Evolutionary conservation across 2,113 vertebrate species (phyloP).

Genomic region (Melanostigma gelatinosum): DNA sequence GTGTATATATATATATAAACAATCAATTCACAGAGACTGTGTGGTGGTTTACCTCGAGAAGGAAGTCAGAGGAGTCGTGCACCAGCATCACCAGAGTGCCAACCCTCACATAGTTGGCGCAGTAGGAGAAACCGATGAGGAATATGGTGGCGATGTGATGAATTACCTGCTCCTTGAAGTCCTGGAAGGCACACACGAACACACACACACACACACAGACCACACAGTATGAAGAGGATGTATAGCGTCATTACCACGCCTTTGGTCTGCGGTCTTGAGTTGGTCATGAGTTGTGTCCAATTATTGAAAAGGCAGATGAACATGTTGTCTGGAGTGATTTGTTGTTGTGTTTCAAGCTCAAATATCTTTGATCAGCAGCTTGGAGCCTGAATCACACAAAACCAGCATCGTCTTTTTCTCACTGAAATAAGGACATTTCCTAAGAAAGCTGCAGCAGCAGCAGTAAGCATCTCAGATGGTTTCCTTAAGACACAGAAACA

Average conservation of each 20-base stretch:
- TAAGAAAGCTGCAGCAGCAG: neutral
- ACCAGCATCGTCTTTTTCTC: neutral
- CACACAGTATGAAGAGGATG: conserved; percentile 28
- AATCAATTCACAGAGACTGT: neutral
- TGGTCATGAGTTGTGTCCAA: conserved; percentile 9
- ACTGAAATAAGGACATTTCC: neutral
- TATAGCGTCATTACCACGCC: neutral
- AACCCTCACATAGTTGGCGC: conserved; percentile 89
- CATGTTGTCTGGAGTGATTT: conserved; percentile 9
- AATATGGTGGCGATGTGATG: conserved; percentile 90
- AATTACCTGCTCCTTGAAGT: conserved; percentile 92
- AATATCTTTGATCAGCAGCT: conserved; percentile 4
- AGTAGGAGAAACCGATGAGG: conserved; percentile 93
- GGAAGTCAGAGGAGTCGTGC: conserved; percentile 89
- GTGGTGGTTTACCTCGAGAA: conserved; percentile 85
- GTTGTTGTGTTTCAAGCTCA: neutral
- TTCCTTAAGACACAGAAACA: conserved; percentile 3
- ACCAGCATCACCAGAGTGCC: conserved; percentile 91
- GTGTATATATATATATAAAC: too few species aligned
- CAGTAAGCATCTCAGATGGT: neutral
- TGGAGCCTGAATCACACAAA: conserved; percentile 2
- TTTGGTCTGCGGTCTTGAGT: conserved; percentile 15
- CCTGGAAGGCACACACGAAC: conserved; percentile 77
- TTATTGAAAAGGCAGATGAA: conserved; percentile 10
- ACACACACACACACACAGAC: conserved; percentile 12